A percentile compares a stretch with the other conserved stretches of the same genome.
phyloP scores from a whole-genome alignment of 2,797 vertebrate genomes.

The Acrocephalus scirpaceus region DNA sequence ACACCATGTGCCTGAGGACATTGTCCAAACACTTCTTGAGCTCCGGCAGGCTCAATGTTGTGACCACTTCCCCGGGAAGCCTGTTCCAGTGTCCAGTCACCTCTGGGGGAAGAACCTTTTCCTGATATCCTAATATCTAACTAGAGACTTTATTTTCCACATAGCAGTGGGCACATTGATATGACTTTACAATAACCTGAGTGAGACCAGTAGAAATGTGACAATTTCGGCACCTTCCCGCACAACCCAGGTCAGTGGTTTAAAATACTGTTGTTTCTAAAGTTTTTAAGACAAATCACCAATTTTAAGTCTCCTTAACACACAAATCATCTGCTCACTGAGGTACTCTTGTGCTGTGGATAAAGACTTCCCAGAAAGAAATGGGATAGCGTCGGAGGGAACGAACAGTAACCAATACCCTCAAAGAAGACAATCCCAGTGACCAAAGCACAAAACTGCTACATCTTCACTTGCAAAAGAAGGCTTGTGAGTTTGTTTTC shows the following conservation, averaged over 20 bases:
- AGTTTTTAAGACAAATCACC: neutral
- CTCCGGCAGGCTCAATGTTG: neutral
- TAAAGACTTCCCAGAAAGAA: neutral
- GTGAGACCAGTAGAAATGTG: neutral
- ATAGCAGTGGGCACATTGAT: neutral
- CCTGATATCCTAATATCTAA: neutral
- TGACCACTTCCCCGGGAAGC: neutral
- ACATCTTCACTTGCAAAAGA: neutral
- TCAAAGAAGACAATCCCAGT: neutral
- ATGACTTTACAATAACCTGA: neutral
- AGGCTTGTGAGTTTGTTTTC: slow-evolving; percentile 9
- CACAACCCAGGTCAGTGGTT: neutral
- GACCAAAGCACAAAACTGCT: neutral
- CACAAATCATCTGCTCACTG: neutral
- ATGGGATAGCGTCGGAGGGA: neutral
- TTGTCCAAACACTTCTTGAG: neutral
- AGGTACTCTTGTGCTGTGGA: neutral
- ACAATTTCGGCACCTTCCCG: neutral
- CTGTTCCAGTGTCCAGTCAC: neutral
- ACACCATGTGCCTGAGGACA: no score
- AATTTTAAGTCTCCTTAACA: neutral
- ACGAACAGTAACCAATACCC: neutral
- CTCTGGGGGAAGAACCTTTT: neutral
- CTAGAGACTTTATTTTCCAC: neutral
- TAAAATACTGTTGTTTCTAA: neutral